A percentile compares a stretch with the other conserved stretches of the same genome.
These are phyloP conservation scores for Spinus pinus DNA, from an alignment of 2,797 vertebrate genomes.

Conservation along the genomic window DNA sequence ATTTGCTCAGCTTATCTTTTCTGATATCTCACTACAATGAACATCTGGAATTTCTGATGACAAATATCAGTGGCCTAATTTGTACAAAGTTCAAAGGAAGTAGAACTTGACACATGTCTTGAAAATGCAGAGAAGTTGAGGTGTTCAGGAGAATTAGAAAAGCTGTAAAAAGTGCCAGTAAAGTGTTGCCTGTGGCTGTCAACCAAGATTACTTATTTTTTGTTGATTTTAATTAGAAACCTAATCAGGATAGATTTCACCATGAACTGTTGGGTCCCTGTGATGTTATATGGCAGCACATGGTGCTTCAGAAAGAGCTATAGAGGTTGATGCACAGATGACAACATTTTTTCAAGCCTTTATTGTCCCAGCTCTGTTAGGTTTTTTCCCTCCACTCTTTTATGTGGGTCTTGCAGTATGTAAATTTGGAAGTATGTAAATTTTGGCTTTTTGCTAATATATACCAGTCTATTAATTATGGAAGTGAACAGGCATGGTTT, in stretches of 20 bases:
- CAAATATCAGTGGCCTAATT: not conserved
- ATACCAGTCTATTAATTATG: not conserved
- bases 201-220: not conserved
- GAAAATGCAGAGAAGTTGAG: not conserved
- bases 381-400: not conserved
- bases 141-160: not conserved
- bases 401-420: not conserved
- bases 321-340: not conserved
- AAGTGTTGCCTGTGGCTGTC: not conserved
- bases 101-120: not conserved
- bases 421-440: not conserved
- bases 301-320: not conserved
- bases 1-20: not conserved
- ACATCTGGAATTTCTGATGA: not conserved
- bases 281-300: not conserved
- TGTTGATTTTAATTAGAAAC: not conserved
- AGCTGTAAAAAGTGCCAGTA: not conserved
- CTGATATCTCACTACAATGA: not conserved
- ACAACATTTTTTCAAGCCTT: not conserved
- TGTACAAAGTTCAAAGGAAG: not conserved
- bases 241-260: not conserved
- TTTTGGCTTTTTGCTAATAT: not conserved
- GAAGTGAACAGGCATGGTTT: not conserved
- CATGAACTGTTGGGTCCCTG: not conserved
- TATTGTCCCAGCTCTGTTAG: not conserved